Conservation (phyloP, 1,140 invertebrate species). For the Apocrypta bakeri region DNA sequence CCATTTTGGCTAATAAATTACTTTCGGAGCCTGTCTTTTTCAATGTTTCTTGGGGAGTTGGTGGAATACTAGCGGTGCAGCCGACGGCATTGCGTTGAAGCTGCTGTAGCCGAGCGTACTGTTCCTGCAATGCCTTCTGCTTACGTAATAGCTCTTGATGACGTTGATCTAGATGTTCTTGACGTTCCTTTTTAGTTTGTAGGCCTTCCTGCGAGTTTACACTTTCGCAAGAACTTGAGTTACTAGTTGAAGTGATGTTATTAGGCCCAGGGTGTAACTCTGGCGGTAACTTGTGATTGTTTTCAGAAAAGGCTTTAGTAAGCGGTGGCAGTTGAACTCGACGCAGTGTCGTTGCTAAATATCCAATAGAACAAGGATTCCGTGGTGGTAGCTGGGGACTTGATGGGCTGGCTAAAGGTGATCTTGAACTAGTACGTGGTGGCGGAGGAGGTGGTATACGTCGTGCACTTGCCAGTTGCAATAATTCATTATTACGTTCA, state of each 20-base stretch:
- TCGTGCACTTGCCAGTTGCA: slow-evolving; percentile 79
- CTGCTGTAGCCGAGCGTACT: slow-evolving; percentile 90
- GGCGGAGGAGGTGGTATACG: slow-evolving; percentile 90
- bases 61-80: slow-evolving; percentile 75
- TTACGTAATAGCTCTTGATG: slow-evolving; percentile 91
- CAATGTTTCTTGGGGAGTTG: slow-evolving; percentile 77
- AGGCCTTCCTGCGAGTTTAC: slow-evolving; percentile 84
- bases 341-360: slow-evolving; percentile 75
- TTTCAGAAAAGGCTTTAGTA: slow-evolving; percentile 69
- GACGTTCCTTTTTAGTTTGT: slow-evolving; percentile 77
- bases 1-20: slow-evolving; percentile 90
- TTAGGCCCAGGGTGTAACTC: slow-evolving; percentile 44
- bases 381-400: slow-evolving; percentile 78
- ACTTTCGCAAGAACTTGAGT: slow-evolving; percentile 83
- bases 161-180: slow-evolving; percentile 86
- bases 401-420: slow-evolving; percentile 87
- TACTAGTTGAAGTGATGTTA: slow-evolving; percentile 74
- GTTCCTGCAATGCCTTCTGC: slow-evolving; percentile 90
- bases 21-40: slow-evolving; percentile 94
- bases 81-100: slow-evolving; percentile 85
- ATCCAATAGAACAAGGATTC: slow-evolving; percentile 71
- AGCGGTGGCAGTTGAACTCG: slow-evolving; percentile 79
- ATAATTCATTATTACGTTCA: slow-evolving; percentile 83
- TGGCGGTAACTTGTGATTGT: slow-evolving; percentile 55
- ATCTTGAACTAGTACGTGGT: slow-evolving; percentile 87